Evolutionary conservation across 2,113 vertebrate genomes (phyloP), one percentile per base, ranked within the genome.

Genomic region (Choloepus hoffmanni): DNA sequence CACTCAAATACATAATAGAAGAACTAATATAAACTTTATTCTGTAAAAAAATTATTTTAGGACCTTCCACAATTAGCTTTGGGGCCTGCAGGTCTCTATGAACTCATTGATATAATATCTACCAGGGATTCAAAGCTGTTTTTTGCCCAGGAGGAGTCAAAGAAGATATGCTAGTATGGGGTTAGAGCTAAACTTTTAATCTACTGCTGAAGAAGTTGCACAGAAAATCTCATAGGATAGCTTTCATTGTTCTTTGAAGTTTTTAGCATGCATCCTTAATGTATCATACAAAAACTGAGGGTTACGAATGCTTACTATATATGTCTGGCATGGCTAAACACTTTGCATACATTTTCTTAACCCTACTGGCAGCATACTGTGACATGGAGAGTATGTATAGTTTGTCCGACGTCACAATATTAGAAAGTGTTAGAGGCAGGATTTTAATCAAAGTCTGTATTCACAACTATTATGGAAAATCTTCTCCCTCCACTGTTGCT

Each of bases 181-280:
- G 28, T 53, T 76, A 62, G 63, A 63, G 15, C 21, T 60, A 43
- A 33, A 58, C 23, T 5, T 95, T 94, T n/a, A 85, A 89, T 67
- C 33, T 40, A 76, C 89, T 86, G 77, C 23, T 62, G 40, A 94
- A 81, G 36, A 74, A 76, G 89, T 40, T 77, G 8, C 5, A 60
- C 36, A 85, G 72, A 89, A 82, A 79, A 67, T 60, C 23, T 74
- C 50, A 89, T 1, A 58, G 40, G 19, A 0, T 65, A 70, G 26
- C 53, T 82, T 96, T 72, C 72, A 13, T 63, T 88, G n/a, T 50
- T 79, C 85, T 40, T 53, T 76, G 50, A 89, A 28, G 36, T 72
- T 91, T 81, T 36, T 24, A 76, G 76, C 62, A 55, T 8, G 19
- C 7, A 21, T 62, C 36, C 67, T 85, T 74, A 63, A 82, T 11